Base-by-base conservation (phyloP, 2,797 vertebrate genomes). In the Leucoraja ocellata region DNA sequence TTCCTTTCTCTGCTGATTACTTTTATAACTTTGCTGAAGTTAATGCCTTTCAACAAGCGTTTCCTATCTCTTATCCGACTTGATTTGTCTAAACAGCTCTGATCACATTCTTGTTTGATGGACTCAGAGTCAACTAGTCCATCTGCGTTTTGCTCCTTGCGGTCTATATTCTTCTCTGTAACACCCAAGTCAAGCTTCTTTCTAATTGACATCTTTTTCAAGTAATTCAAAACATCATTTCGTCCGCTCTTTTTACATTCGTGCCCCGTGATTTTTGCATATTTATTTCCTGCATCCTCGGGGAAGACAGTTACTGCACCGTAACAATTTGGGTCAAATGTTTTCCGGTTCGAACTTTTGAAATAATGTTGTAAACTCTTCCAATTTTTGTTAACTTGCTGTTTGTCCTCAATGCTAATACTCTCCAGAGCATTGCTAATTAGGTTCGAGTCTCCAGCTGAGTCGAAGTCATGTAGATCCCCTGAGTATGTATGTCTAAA, bases 401-500 rank as follows among this genome's bases (percentile, higher is more conserved):
- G 96, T 94, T 94, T 96, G 94, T 88, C 95, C 77, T 94, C 95
- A 93, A 28, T 93, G 91, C 94, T 54, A 73, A 96, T 93, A 0
- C 93, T 95, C 36, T 98, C 97, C 36, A 96, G 93, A 25, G 95
- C 93, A 74, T 95, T 95, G 90, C 94, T 95, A 21, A 96, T 94
- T 93, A 97, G 95, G 94, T 98, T 97, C 13, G 97, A 95, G 91
- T 98, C 97, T 95, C 98, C 97, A 80, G 98, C 97, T 0, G 98
- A 98, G 94, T 99, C 97, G 94, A 98, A 96, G 54, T 98, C 97
- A 36, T 97, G 96, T 0, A 96, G 96, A 95, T 97, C 97, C 61
- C 98, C 98, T 0, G 97, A 97, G 18, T 98, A 99, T 0, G 98
- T 99, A 95, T 99, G 98, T 83, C 97, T 96, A 94, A 98, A 98